Evolutionary conservation across 2,797 vertebrate genomes (phyloP), one percentile per base, ranked within the genome.

Genomic region (Enteromius afrohamiltoni): DNA sequence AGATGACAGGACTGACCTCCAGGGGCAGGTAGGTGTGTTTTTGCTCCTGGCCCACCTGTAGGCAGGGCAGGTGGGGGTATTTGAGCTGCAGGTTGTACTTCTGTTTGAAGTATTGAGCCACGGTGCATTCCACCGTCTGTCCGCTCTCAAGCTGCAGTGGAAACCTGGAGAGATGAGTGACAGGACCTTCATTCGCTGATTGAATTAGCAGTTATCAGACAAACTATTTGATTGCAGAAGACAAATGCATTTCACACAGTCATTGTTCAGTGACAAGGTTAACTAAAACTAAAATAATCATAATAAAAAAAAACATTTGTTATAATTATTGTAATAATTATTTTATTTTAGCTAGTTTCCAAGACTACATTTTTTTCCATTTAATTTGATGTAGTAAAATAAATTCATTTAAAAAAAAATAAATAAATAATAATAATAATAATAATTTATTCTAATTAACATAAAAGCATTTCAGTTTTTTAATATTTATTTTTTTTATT

Each of bases 1-100:
- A n/a, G n/a, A n/a, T n/a, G n/a, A n/a, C n/a, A n/a, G n/a, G n/a
- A n/a, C n/a, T n/a, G n/a, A n/a, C n/a, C n/a, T n/a, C n/a, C n/a
- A n/a, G n/a, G n/a, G n/a, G 98, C 91, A 99, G 94, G 92, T 99
- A 99, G 0, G 98, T 99, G 95, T 99, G 98, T 90, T 99, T 99
- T 92, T 99, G 98, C 90, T 99, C 98, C 91, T 99, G 98, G 77
- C 98, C 98, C 88, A 99, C 98, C 92, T 99, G 98, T 40, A 99
- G 95, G 89, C 98, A 99, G 71, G 98, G 98, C 55, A 99, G 94
- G 93, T 99, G 98, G 74, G 98, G 98, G 91, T 99, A 99, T 86
- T 99, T 99, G 83, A 99, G 95, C 93, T 99, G 98, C 92, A 99
- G 94, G 93, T 97, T 99, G 91, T 99, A 99, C 93, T 99, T 99